Evolutionary conservation across 2,113 vertebrate genomes (phyloP), one percentile per base, ranked within the genome.

Genomic region (Mustela nigripes): DNA sequence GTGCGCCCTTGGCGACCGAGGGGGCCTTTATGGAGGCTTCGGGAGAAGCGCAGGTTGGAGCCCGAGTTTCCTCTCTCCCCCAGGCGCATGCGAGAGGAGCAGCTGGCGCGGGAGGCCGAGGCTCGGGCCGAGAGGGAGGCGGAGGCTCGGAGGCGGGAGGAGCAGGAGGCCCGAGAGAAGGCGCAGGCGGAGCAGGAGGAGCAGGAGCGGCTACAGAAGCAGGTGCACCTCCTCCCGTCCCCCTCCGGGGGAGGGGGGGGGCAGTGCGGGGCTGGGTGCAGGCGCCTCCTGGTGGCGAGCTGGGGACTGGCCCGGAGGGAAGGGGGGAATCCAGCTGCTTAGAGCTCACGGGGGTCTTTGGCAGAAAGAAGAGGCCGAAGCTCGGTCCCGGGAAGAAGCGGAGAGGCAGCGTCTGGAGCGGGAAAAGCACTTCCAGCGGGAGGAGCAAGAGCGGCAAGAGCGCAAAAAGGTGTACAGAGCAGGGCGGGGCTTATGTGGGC

Each of bases 381-480:
- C 98, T 0, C 99, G 98, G 90, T 99, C 99, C 0, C 98, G 99
- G 0, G 99, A 99, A 98, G 97, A 98, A 48, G 97, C 97, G 0
- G 97, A 97, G 45, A 82, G 97, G 76, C 98, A 97, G 82, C 99
- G 99, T 6, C 98, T 99, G 98, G 99, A 99, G 98, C 98, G 99
- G 97, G 99, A 99, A 97, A 99, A 99, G 97, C 99, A 99, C 98
- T 99, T 99, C 99, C 99, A 99, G 99, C 99, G 99, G 62, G 99
- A 99, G 98, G 99, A 99, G 98, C 99, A 99, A 98, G 99, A 99
- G 97, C 99, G 99, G 78, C 99, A 99, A 97, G 99, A 99, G 98
- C 99, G 99, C 96, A 99, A 99, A 98, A 99, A 99, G 99, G 99
- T 99, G 71, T 1, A 36, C 83, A 7, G 48, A 2, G 36, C 7